Conservation (phyloP, 92 coral and sea anemone genomes). For the Parazoanthus atlanticus region DNA sequence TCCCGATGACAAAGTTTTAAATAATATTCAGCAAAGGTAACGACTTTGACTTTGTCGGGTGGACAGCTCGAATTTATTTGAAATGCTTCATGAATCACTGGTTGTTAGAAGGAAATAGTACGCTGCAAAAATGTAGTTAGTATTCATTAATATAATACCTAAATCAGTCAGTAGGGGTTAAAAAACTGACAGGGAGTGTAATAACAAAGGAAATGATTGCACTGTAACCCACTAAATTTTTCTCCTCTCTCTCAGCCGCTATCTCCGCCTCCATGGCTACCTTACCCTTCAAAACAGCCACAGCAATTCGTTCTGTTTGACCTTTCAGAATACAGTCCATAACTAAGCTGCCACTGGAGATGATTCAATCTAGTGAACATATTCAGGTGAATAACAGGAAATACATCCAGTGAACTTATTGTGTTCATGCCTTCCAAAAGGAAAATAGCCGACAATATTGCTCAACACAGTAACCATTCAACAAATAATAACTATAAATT, state of each 20-base stretch:
- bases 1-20: slow-evolving; percentile 55
- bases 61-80: too few relatives aligned
- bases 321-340: slow-evolving; percentile 73
- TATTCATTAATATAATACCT: too few relatives aligned
- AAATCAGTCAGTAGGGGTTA: too few relatives aligned
- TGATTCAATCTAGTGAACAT: slow-evolving; percentile 83
- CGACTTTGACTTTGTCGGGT: neutral
- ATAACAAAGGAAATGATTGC: neutral
- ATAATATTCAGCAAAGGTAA: slow-evolving; percentile 65
- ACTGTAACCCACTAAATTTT: neutral
- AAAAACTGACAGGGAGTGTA: too few relatives aligned
- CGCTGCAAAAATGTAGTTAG: too few relatives aligned
- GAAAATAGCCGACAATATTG: too few relatives aligned
- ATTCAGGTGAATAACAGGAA: slow-evolving; percentile 64
- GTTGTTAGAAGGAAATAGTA: too few relatives aligned
- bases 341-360: slow-evolving; percentile 83
- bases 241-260: neutral
- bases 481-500: too few relatives aligned
- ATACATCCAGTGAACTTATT: too few relatives aligned
- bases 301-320: neutral
- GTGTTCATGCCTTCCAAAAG: too few relatives aligned
- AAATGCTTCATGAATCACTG: neutral
- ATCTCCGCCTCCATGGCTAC: neutral
- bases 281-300: neutral
- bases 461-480: too few relatives aligned